Base-by-base conservation (phyloP, 2,888 invertebrate species). In the Coelinius sp. region DNA sequence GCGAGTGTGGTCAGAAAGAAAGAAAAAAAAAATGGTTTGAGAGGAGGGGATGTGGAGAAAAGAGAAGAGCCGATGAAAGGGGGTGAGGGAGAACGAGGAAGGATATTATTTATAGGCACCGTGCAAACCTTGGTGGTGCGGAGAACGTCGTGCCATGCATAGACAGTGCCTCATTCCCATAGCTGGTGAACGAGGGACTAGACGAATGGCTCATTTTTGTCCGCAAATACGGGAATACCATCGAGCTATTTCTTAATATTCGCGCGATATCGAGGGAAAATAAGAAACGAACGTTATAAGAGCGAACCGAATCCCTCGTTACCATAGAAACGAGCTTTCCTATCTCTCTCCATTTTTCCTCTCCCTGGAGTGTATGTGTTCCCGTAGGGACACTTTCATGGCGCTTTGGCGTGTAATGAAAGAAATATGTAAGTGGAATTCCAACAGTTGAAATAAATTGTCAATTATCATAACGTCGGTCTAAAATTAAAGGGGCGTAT, bases 201-300 rank as follows among this genome's bases (percentile, higher is more conserved):
- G 82, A 84, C 83, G 82, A 84, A 84, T 85, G 82, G 85, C 83
- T 81, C 80, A 80, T 81, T 80, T 81, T 81, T 77, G 80, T 71
- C 82, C 82, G 80, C 82, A 82, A 84, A 82, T 83, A 84, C 82
- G 84, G 81, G 82, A 84, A 83, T 81, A 82, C 80, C 81, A 76
- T 80, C 77, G 76, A 85, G 82, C 83, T 83, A 86, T 86, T 86
- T 85, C 85, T 86, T 85, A 85, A 86, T 85, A 85, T 86, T 84
- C 84, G 83, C 63, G 79, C 81, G 79, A 80, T 84, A 84, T 81
- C 79, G 59, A 22, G 73, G 41, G 63, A 24, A 53, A 46, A 67
- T 8, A 12, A 31, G 41, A 69, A 64, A 53, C 17, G 64, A 38
- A 64, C 5, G 52, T 22, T 25, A 41, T 2, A 6, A 46, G 25